These are phyloP conservation scores for Leptothorax acervorum DNA, from an alignment of 2,888 invertebrate species.

Conservation along the genomic window DNA sequence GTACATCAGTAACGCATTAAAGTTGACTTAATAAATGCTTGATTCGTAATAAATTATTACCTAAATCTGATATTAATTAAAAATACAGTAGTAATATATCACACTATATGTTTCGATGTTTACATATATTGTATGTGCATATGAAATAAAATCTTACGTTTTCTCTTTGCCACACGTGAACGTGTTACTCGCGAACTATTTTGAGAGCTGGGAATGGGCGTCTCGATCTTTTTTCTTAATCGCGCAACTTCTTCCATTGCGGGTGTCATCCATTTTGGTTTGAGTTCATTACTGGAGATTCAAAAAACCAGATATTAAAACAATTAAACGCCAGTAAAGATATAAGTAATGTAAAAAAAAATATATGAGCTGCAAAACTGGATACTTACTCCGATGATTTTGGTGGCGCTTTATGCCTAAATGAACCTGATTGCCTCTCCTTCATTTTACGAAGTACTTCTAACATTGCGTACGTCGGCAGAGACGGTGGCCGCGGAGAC, in stretches of 20 bases:
- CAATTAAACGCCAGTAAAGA: background rate
- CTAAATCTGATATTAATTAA: conserved; percentile 51
- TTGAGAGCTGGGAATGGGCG: conserved; percentile 52
- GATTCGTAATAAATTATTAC: background rate
- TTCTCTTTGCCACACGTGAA: conserved; percentile 79
- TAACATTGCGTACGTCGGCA: conserved; percentile 91
- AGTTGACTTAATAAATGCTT: background rate
- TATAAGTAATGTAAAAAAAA: background rate
- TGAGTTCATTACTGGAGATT: conserved; percentile 75
- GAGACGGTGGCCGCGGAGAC: conserved; percentile 79
- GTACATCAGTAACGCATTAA: background rate
- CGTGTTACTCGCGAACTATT: conserved; percentile 78
- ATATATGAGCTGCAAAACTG: background rate
- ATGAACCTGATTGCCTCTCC: conserved; percentile 85
- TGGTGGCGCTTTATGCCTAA: conserved; percentile 72
- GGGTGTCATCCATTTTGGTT: conserved; percentile 83
- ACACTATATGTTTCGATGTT: conserved; percentile 26
- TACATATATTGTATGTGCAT: background rate
- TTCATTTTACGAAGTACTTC: conserved; percentile 89
- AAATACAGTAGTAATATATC: conserved; percentile 67
- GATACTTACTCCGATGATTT: conserved; percentile 81
- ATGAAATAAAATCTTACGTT: conserved; percentile 75
- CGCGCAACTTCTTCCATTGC: conserved; percentile 82
- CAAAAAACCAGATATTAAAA: background rate
- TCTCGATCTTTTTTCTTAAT: conserved; percentile 75